A percentile compares a stretch with the other conserved stretches of the same genome.
Conservation (phyloP, 2,113 vertebrate genomes). For the Pelobates fuscus region DNA sequence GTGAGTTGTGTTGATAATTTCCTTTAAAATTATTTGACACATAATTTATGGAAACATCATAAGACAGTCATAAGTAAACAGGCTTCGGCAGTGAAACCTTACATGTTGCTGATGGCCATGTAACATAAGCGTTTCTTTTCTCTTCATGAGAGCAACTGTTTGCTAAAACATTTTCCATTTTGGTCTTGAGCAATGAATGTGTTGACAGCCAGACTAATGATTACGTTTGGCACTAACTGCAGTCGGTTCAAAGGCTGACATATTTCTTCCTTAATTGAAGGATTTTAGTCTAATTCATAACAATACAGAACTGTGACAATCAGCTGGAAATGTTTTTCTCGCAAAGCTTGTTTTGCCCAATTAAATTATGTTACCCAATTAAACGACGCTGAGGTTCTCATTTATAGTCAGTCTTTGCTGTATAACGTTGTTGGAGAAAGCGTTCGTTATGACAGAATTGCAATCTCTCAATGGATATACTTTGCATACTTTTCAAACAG, state of each 20-base stretch:
- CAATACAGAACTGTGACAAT: neutral
- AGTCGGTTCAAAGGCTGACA: neutral
- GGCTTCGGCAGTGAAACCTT: constrained; percentile 9
- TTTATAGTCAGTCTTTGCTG: neutral
- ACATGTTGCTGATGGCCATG: constrained; percentile 33
- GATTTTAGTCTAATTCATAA: constrained; percentile 2
- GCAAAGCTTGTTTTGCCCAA: neutral
- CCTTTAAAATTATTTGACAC: neutral
- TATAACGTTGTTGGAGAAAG: neutral
- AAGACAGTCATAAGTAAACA: constrained; percentile 2
- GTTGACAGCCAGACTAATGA: constrained; percentile 39
- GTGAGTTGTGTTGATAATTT: neutral
- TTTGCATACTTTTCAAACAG: neutral
- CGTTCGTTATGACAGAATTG: neutral
- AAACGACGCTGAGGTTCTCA: neutral
- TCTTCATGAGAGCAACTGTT: constrained; percentile 24
- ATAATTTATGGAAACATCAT: neutral
- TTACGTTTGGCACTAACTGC: constrained; percentile 21
- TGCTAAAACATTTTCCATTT: constrained; percentile 48
- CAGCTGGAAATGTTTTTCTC: neutral
- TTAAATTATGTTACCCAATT: neutral
- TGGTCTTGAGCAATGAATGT: constrained; percentile 21
- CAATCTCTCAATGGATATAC: neutral
- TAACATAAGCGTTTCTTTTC: constrained; percentile 36
- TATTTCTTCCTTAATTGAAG: constrained; percentile 13